Percentiles rank a stretch among this genome's conserved stretches.
Conservation (phyloP, 1,140 invertebrate genomes). For the Drosophila ironensis region DNA sequence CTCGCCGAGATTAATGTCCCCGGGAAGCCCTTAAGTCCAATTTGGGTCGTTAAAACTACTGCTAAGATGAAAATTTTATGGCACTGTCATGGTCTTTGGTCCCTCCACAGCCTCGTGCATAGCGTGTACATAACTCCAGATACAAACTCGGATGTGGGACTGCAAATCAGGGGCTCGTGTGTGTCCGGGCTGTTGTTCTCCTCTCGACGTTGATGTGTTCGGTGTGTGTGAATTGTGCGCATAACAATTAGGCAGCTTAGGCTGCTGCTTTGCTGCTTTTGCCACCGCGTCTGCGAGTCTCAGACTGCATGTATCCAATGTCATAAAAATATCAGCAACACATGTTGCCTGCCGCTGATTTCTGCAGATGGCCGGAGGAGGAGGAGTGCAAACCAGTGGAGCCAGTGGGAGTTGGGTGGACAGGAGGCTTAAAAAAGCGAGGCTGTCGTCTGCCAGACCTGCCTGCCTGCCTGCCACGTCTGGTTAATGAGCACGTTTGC, state of each 20-base stretch:
- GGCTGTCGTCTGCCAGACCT: conserved; percentile 46
- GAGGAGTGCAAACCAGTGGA: no score
- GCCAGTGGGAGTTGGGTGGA: not conserved
- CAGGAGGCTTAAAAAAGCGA: not conserved
- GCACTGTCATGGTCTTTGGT: conserved; percentile 22
- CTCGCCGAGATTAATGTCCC: conserved; percentile 12
- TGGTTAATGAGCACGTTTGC: conserved; percentile 46
- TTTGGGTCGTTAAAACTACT: conserved; percentile 46
- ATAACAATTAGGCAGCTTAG: conserved; percentile 75
- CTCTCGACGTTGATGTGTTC: conserved; percentile 32
- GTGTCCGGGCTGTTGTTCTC: conserved; percentile 11
- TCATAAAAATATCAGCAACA: conserved; percentile 67
- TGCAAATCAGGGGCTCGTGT: conserved; percentile 30
- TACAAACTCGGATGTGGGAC: no score
- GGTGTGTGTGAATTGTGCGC: conserved; percentile 46
- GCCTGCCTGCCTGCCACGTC: no score
- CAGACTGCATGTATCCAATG: conserved; percentile 59
- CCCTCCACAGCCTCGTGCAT: conserved; percentile 8
- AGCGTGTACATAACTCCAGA: no score
- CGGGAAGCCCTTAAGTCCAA: conserved; percentile 33
- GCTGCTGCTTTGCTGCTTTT: conserved; percentile 27
- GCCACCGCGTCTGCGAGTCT: conserved; percentile 19
- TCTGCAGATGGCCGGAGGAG: conserved; percentile 19
- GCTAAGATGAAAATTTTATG: conserved; percentile 46
- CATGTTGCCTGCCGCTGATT: conserved; percentile 57